A percentile compares a stretch with the other conserved stretches of the same genome.
These are phyloP conservation scores for Marcusenius ussheri DNA, from an alignment of 2,113 vertebrate species.

Conservation along the genomic window DNA sequence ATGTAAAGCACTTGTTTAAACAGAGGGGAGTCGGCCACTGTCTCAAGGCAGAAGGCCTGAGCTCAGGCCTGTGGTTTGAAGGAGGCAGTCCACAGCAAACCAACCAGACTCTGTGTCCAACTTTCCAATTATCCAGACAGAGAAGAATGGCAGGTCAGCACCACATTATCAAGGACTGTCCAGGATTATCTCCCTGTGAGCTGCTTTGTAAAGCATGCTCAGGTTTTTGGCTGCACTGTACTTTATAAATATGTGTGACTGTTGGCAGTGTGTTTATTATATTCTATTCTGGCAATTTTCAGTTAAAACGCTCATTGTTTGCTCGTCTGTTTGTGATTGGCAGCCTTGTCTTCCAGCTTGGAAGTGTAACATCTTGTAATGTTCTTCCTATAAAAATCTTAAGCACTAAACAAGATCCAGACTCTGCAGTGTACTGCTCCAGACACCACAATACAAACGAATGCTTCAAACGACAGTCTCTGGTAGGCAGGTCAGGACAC, in stretches of 20 bases:
- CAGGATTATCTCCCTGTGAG: not conserved
- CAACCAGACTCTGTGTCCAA: not conserved
- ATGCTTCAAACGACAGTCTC: not conserved
- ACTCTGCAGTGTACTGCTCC: not conserved
- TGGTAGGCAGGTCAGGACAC: not conserved
- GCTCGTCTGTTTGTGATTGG: not conserved
- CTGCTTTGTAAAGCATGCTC: not conserved
- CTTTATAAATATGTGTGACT: not conserved
- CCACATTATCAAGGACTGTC: not conserved
- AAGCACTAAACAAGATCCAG: not conserved
- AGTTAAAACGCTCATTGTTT: not conserved
- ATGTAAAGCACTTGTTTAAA: slow-evolving; percentile 25
- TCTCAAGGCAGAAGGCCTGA: not conserved
- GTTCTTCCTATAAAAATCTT: not conserved
- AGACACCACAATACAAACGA: not conserved
- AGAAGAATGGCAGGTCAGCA: not conserved
- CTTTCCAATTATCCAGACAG: too few relatives aligned
- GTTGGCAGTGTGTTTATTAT: not conserved
- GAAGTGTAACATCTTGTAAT: not conserved
- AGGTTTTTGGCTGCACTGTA: not conserved
- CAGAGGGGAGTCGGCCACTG: not conserved
- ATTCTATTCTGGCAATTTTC: not conserved
- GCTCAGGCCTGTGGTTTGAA: not conserved
- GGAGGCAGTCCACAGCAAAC: not conserved
- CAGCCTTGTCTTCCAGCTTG: not conserved